phyloP scores from a whole-genome alignment of 1,140 invertebrate genomes.

The Arctopsyche grandis region DNA sequence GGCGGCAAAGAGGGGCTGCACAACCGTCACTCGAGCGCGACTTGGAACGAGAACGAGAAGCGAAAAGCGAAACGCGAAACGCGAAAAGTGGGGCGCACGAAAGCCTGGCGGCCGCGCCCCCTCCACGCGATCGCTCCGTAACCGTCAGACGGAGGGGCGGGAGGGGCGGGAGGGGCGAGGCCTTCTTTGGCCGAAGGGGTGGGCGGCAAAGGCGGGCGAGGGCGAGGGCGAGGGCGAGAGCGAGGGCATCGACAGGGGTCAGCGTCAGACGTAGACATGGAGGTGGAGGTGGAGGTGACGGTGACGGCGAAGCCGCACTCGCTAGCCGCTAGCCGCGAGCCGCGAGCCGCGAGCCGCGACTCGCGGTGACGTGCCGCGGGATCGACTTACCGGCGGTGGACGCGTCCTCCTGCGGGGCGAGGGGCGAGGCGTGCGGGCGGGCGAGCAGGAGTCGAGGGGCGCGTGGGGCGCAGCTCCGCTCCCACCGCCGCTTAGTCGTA shows the following conservation, averaged over 20 bases:
- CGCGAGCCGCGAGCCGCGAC: neutral
- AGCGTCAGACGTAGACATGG: neutral
- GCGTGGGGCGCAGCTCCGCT: neutral
- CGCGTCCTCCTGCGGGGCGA: no score
- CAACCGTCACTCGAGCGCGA: neutral
- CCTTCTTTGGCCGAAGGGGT: no score
- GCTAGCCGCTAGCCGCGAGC: neutral
- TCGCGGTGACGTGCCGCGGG: neutral
- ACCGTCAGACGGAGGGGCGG: no score
- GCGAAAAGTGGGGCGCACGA: no score
- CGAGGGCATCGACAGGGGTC: neutral
- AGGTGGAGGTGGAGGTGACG: neutral
- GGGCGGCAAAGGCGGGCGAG: neutral
- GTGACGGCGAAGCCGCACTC: neutral
- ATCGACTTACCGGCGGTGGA: no score
- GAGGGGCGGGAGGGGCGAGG: no score
- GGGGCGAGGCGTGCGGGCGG: neutral
- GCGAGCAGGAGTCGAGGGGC: neutral
- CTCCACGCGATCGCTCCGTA: neutral
- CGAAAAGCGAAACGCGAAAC: no score
- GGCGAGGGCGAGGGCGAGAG: neutral
- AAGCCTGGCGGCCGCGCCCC: no score
- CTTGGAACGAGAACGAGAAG: neutral
- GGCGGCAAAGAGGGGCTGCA: no score
- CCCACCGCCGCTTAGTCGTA: conserved; percentile 29